Evolutionary conservation across 2,888 invertebrate species (phyloP).

Genomic region (Drosophila kokeensis): DNA sequence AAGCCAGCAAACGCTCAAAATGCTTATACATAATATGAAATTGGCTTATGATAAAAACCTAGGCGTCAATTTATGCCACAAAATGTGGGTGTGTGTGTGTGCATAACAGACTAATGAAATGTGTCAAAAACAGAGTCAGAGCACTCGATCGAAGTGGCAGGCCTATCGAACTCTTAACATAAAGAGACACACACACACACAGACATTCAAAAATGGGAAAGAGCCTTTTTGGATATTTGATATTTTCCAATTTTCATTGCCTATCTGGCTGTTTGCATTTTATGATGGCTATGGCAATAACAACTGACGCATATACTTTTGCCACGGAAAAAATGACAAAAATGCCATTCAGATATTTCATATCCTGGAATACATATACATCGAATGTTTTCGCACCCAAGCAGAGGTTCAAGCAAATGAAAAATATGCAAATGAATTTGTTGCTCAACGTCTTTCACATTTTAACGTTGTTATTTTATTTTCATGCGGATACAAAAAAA

Average conservation of each 20-base stretch:
- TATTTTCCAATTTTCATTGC: constrained; percentile 78
- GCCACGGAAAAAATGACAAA: constrained; percentile 50
- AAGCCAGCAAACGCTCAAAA: constrained; percentile 53
- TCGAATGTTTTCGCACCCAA: constrained; percentile 58
- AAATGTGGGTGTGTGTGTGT: constrained; percentile 29
- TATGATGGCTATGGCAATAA: constrained; percentile 60
- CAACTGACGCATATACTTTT: constrained; percentile 55
- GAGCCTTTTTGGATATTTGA: constrained; percentile 65
- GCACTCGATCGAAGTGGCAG: constrained; percentile 56
- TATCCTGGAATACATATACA: constrained; percentile 50
- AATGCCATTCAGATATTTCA: constrained; percentile 65
- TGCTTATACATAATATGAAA: constrained; percentile 69
- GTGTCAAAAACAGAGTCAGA: constrained; percentile 68
- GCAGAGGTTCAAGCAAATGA: constrained; percentile 61
- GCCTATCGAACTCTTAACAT: constrained; percentile 36
- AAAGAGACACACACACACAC: constrained; percentile 22
- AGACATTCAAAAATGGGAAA: constrained; percentile 17
- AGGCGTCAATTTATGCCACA: constrained; percentile 70
- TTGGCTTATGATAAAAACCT: constrained; percentile 72
- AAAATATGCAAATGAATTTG: constrained; percentile 78
- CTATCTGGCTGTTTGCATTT: constrained; percentile 60
- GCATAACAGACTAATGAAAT: constrained; percentile 69
- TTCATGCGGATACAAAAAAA: constrained; percentile 61
- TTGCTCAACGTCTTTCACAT: constrained; percentile 63
- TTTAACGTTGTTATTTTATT: constrained; percentile 66